Evolutionary conservation across 2,113 vertebrate genomes (phyloP), one percentile per base, ranked within the genome.

Genomic region (Mesocricetus auratus): DNA sequence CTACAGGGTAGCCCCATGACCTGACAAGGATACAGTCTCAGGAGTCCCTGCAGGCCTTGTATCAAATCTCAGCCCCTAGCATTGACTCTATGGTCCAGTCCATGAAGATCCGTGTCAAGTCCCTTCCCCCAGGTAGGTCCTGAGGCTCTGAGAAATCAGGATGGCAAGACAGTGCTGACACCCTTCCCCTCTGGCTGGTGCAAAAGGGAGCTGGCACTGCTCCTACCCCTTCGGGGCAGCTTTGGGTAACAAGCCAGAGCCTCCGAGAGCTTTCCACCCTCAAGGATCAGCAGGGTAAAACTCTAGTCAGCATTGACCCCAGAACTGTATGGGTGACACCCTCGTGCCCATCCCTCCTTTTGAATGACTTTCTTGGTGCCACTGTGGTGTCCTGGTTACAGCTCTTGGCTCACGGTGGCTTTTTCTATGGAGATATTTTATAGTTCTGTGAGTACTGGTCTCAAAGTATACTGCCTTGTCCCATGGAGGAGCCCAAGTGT

Each of bases 401-500:
- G 11, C 39, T 75, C 66, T 29, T 11, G 2, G 7, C 39, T 78
- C 60, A 0, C 12, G 2, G 33, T 6, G 62, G 22, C 9, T 66
- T 45, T 5, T 56, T 64, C 73, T 56, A 22, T 53, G 1, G 19
- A 0, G 74, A 19, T 33, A 4, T 66, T 58, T 42, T 4, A 21
- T 45, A 56, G 60, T 60, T 31, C 79, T 11, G 10, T 6, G 5
- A 58, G 24, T 45, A 17, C 39, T 58, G 21, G 53, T 62, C 36
- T 77, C 86, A 7, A 36, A 58, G 17, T 39, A 24, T 47, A 11
- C 29, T 1, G 15, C 78, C 15, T 16, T 31, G 53, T 39, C 24
- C 1, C 1, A 19, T 60, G 4, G 39, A 60, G 75, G 26, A 16
- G 15, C 2, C 17, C 0, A 29, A 4, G 2, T 2, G 5, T 17